These are phyloP conservation scores for Argyresthia goedartella DNA, from an alignment of 2,888 invertebrate species.

Conservation along the genomic window DNA sequence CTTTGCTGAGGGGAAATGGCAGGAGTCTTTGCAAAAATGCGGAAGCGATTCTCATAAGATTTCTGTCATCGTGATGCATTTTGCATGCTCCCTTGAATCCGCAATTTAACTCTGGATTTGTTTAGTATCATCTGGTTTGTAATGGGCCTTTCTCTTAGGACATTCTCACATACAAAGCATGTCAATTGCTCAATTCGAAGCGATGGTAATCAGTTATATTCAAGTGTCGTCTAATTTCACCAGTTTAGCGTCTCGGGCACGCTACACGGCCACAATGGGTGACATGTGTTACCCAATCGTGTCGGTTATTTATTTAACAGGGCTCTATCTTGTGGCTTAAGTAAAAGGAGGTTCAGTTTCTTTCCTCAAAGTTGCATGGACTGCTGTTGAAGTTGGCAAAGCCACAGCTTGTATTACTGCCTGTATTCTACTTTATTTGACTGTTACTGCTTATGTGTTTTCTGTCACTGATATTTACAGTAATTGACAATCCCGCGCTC, in stretches of 20 bases:
- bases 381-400: too few species aligned
- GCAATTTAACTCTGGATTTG: not conserved
- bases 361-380: too few species aligned
- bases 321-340: slow-evolving; percentile 19
- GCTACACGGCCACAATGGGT: slow-evolving; percentile 30
- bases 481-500: not conserved
- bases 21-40: not conserved
- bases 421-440: too few species aligned
- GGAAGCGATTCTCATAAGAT: not conserved
- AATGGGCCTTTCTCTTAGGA: not conserved
- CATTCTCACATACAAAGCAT: slow-evolving; percentile 29
- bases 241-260: slow-evolving; percentile 26
- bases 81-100: too few species aligned
- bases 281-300: slow-evolving; percentile 40
- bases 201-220: slow-evolving; percentile 25
- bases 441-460: too few species aligned
- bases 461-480: too few species aligned
- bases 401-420: too few species aligned
- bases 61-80: too few species aligned
- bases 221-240: slow-evolving; percentile 30
- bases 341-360: slow-evolving; percentile 9
- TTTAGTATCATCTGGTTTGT: not conserved
- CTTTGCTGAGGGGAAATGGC: slow-evolving; percentile 3
- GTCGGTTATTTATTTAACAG: slow-evolving; percentile 34
- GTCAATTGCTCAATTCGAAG: slow-evolving; percentile 30